Evolutionary conservation across 2,797 vertebrate genomes (phyloP), one percentile per base, ranked within the genome.

Genomic region (Falco rusticolus): DNA sequence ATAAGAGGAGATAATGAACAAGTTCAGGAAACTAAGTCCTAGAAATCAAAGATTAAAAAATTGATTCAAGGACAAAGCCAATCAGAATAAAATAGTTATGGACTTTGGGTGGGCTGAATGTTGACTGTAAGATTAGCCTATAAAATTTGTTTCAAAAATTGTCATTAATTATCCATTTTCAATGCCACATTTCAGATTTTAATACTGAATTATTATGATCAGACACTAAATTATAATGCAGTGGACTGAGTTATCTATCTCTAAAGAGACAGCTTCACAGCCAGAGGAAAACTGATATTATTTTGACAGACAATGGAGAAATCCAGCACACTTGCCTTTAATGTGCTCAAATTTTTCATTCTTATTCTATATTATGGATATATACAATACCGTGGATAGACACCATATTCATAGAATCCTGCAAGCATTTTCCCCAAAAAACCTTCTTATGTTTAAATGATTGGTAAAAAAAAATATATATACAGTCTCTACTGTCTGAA

Each of bases 351-450:
- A 14, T 47, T 76, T 77, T 64, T 65, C 9, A 29, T 50, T 92
- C 20, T 65, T 64, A 51, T 76, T 69, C 28, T 3, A 6, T 74
- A 37, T 51, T 54, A 65, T 39, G 8, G 20, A 39, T 56, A 61
- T 43, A n/a, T 59, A 64, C 5, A 1, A 51, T 72, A 45, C 26
- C 43, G 34, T 41, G 6, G 28, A 41, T 60, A 68, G 5, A 19
- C 43, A 64, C 24, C 6, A 69, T 41, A 64, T 53, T 37, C 41
- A 68, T 9, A 79, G 14, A 82, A 19, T 56, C 15, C 31, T 60
- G 4, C 4, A 56, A 64, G 13, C 5, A 4, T n/a, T 31, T 56
- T 50, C 66, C 50, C 21, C 0, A 26, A 4, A 3, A 9, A 1
- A 43, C 5, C 4, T 13, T 43, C 34, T 84, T 81, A 37, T 60